Evolutionary conservation across 2,113 vertebrate species (phyloP), one percentile per base, ranked within the genome.

Genomic region (Eclectus roratus): DNA sequence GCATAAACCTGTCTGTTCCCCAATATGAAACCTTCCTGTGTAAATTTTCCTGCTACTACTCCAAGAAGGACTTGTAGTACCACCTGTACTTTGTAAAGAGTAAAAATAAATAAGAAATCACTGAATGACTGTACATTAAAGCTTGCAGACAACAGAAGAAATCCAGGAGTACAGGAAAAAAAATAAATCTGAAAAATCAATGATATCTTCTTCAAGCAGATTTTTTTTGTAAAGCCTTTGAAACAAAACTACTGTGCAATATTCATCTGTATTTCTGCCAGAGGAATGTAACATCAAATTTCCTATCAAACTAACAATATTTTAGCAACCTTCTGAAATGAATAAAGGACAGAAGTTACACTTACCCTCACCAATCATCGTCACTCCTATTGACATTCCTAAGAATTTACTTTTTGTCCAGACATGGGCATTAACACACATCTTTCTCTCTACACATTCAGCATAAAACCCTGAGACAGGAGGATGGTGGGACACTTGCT

Each of bases 361-460:
- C 97, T 98, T 89, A 99, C 99, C 99, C 97, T 99, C 99, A 24
- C 99, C 99, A 44, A 99, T 97, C 99, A 99, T 99, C 4, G 99
- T 99, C 47, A 99, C 99, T 2, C 99, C 99, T 83, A 99, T 99
- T 7, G 99, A 99, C 99, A 99, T 99, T 60, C 99, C 99, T 98
- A 99, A 98, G 97, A 99, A 99, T 98, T 99, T 99, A 98, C 99
- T 99, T 97, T 99, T 99, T 96, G 99, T 99, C 99, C 99, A 99
- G 89, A 99, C 98, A 0, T 99, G 99, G 1, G 99, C 99, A 86
- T 99, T 99, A 78, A 99, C 99, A 60, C 99, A 99, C 98, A 99
- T 99, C 91, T 97, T 98, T 93, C 97, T 98, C 95, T 99, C 99
- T 29, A 96, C 98, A 93, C 99, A 99, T 94, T 99, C 99, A 5